These are phyloP conservation scores for Elymnias hypermnestra DNA, from an alignment of 1,140 invertebrate genomes.

Conservation along the genomic window DNA sequence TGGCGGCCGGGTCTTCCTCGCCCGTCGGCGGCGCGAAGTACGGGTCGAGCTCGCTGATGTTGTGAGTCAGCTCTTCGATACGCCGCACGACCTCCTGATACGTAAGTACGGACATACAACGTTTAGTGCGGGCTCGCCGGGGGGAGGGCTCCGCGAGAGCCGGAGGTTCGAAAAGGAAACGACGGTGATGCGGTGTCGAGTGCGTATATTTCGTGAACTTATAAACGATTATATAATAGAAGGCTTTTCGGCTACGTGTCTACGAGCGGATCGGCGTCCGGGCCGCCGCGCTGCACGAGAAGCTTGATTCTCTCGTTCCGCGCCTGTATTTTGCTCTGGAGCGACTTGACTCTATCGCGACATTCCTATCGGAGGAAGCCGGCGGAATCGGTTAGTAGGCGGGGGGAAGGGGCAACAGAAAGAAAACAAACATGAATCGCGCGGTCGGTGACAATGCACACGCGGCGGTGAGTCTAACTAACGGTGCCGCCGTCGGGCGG, in stretches of 20 bases:
- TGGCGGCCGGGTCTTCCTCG: constrained; percentile 43
- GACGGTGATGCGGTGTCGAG: constrained; percentile 64
- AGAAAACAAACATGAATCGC: constrained; percentile 77
- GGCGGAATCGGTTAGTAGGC: constrained; percentile 54
- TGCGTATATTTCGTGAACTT: constrained; percentile 56
- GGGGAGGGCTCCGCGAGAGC: constrained; percentile 37
- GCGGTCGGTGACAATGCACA: constrained; percentile 57
- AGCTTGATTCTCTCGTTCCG: constrained; percentile 91
- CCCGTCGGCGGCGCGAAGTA: constrained; percentile 76
- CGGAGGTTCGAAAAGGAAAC: constrained; percentile 53
- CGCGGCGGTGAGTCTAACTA: constrained; percentile 24
- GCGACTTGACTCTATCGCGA: constrained; percentile 88
- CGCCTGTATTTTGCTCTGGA: constrained; percentile 92
- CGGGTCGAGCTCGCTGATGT: constrained; percentile 85
- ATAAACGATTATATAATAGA: too few relatives aligned
- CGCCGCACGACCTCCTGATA: constrained; percentile 84
- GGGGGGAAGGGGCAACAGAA: constrained; percentile 77
- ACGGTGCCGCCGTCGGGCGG: constrained; percentile 28
- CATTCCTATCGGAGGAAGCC: constrained; percentile 81
- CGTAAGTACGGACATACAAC: constrained; percentile 76
- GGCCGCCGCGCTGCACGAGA: constrained; percentile 88
- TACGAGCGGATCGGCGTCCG: constrained; percentile 82
- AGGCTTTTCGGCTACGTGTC: constrained; percentile 77
- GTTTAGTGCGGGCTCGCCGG: constrained; percentile 57
- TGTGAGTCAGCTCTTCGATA: constrained; percentile 81